Base-by-base conservation (phyloP, 2,797 vertebrate genomes). In the Poecilia picta region DNA sequence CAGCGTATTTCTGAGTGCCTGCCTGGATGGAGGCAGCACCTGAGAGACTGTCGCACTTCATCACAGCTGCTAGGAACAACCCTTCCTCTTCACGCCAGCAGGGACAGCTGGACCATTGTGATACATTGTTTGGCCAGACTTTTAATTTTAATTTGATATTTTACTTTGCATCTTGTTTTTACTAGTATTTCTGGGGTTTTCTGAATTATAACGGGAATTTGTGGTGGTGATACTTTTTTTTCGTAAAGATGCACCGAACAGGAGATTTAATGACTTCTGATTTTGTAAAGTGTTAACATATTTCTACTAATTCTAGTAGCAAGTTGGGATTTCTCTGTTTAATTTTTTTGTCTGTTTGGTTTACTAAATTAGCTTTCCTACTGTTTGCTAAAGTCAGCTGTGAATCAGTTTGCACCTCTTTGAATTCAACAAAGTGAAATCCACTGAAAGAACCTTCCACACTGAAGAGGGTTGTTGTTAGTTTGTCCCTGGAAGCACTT, bases 11-110 rank as follows among this genome's bases (percentile, higher is more conserved):
- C 77, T 45, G 81, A 87, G 84, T 73, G 88, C 70, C 80, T 72
- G 59, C 62, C 70, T 77, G 87, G 74, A 81, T 75, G 79, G 82
- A 87, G 11, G 83, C 87, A 72, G 82, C 83, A 89, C 87, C 83
- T 87, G 76, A 83, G 83, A 80, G 85, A 81, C 80, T 77, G 72
- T 70, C 47, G 7, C 82, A 51, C 78, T 88, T 43, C 79, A 84
- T 91, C 80, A 79, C 36, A 51, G 74, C 81, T 83, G 80, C 80
- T 71, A 68, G 76, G 79, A 46, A 43, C 57, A 73, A 33, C 2
- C 4, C 72, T 72, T 79, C 78, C 77, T 80, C 73, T 16, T 72
- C 79, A 39, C 77, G 83, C 82, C 74, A 39, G 15, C 46, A 83
- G 77, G 59, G 39, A 55, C 64, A 68, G 51, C 49, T 74, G 33